Base-by-base conservation (phyloP, 2,797 vertebrate genomes). In the Sphenopsis melanotis region DNA sequence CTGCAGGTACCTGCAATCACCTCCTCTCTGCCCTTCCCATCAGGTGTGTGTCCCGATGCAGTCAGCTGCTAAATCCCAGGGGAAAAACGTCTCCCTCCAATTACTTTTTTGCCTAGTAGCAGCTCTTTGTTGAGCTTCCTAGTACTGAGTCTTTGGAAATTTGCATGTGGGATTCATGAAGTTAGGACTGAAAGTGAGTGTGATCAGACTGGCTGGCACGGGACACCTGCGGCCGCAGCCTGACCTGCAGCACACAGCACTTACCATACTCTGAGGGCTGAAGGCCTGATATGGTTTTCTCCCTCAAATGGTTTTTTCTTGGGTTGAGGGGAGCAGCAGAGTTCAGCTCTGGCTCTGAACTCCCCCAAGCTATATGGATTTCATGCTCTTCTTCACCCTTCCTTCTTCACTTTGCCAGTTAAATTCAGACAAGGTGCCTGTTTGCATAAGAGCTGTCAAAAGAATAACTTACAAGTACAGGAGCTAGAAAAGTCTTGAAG, bases 221-320 rank as follows among this genome's bases (percentile, higher is more conserved):
- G 50, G 72, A 36, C 17, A 29, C 44, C 36, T 29, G 18, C 0
- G 0, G 37, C 41, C 0, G 0, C 26, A n/a, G 30, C 36, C 49
- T 42, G 64, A 53, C 34, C 34, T 3, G 10, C 60, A 77, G 84
- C 46, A 52, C 87, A 13, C 46, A 52, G 65, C 57, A 49, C 15
- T 36, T 27, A 27, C 36, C 2, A 0, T 36, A 11, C 32, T 17
- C 63, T 22, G 18, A 55, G 46, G 37, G 12, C 29, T 69, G 64
- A 87, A 83, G 44, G 39, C 37, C 8, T 8, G 46, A 50, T 52
- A 21, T 1, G 21, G 24, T 57, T 91, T 92, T 85, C 24, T 57
- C 42, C 72, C 70, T 85, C n/a, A 68, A 2, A 2, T 17, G 53
- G 12, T 22, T 66, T 92, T 72, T 93, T 32, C 20, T 57, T 24